Evolutionary conservation across 2,113 vertebrate genomes (phyloP), one percentile per base, ranked within the genome.

Genomic region (Stigmatopora nigra): DNA sequence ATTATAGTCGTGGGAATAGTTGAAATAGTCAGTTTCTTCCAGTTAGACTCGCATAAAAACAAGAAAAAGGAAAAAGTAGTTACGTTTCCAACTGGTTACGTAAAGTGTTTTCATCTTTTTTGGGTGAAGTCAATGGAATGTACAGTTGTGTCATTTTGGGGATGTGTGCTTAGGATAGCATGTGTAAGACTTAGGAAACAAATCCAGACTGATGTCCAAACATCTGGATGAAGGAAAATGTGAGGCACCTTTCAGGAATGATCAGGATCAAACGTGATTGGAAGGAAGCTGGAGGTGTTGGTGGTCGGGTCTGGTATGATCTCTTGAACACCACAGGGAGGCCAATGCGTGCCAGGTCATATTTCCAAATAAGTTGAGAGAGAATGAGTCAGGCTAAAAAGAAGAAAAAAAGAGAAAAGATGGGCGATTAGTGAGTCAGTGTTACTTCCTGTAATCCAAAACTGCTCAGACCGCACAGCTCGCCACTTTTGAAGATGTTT

Each of bases 51-150:
- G 11, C 5, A 48, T 48, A 52, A 31, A 56, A 15, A 9, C 4
- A 14, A 6, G 10, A 55, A 22, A 55, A 14, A 25, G 25, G 72
- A 77, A 77, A 65, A 72, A 63, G 60, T 68, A 49, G 68, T 71
- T 78, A 68, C 65, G 1, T 75, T 67, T 73, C 66, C 74, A 72
- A 76, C 69, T 57, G 76, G 69, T 88, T 88, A 86, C 75, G 75
- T 88, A 86, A 89, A 86, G 69, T 87, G 83, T 88, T 88, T 86
- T 89, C 82, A 85, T 86, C 82, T 82, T 86, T 86, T 88, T 86
- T 22, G 36, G 72, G 78, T 89, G 84, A 90, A 83, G 82, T 92
- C 88, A 89, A 82, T 84, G 81, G 84, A 89, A 86, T 86, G 78
- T 82, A 78, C 81, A 82, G 84, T 84, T 68, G 53, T 56, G 53